Evolutionary conservation across 2,797 vertebrate genomes (phyloP).

Genomic region (Mareca strepera): DNA sequence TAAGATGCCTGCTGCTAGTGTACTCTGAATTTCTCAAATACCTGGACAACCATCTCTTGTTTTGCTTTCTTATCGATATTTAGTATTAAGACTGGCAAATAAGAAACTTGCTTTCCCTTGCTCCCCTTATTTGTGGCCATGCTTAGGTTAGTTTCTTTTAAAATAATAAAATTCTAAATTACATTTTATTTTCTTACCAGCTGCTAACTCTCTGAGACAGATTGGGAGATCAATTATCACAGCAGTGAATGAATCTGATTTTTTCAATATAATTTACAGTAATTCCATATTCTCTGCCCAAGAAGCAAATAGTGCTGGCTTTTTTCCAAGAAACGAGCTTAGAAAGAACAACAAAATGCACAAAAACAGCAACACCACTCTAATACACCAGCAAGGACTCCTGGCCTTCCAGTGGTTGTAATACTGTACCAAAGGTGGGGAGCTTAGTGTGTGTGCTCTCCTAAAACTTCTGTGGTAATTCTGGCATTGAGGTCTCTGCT

Average conservation of each 20-base stretch:
- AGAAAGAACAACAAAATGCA: background rate
- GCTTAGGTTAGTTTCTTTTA: slow-evolving; percentile 64
- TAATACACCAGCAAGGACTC: background rate
- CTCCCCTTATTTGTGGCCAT: slow-evolving; percentile 54
- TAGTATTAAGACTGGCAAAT: slow-evolving; percentile 51
- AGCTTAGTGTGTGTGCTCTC: fast-evolving
- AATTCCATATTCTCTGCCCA: slow-evolving; percentile 81
- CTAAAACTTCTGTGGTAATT: background rate
- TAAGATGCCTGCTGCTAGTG: background rate
- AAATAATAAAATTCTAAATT: slow-evolving; percentile 76
- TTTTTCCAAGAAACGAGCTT: slow-evolving; percentile 69
- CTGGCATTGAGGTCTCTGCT: background rate
- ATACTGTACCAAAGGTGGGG: background rate
- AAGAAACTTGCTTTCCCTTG: slow-evolving; percentile 46
- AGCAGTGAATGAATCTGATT: slow-evolving; percentile 85
- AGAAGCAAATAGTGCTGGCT: slow-evolving; percentile 76
- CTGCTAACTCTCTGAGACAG: slow-evolving; percentile 81
- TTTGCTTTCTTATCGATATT: background rate
- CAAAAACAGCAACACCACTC: background rate
- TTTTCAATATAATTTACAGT: slow-evolving; percentile 83
- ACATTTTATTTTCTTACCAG: slow-evolving; percentile 82
- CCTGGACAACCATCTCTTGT: background rate
- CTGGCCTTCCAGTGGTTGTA: background rate
- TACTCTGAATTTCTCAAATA: background rate
- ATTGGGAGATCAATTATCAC: slow-evolving; percentile 85